Conservation (phyloP, 2,797 vertebrate genomes). For the Catamblyrhynchus diadema region DNA sequence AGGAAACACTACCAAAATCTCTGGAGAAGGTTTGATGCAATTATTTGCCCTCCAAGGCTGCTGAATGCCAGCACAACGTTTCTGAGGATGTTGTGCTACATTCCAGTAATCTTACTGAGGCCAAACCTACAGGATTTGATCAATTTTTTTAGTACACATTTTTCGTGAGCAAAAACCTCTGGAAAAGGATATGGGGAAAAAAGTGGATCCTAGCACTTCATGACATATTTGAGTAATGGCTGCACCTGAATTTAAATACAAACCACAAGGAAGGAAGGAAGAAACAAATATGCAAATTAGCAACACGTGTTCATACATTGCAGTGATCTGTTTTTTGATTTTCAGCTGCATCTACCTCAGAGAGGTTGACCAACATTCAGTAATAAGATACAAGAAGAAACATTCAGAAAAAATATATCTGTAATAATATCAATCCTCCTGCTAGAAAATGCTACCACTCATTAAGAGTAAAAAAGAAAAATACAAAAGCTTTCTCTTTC, state of each 20-base stretch:
- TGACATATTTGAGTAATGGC: not conserved
- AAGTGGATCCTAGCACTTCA: not conserved
- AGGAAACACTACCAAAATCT: not conserved
- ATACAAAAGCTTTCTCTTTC: not conserved
- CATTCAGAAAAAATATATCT: not conserved
- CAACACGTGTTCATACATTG: not conserved
- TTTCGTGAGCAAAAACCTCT: not conserved
- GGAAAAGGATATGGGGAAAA: not conserved
- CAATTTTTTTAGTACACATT: not conserved
- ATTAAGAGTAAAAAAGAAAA: not conserved
- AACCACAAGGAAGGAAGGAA: not conserved
- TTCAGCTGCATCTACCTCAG: not conserved
- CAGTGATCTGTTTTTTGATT: not conserved
- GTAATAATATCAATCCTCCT: not conserved
- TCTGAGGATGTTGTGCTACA: not conserved
- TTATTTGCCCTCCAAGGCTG: not conserved
- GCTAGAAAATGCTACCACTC: not conserved
- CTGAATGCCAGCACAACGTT: not conserved
- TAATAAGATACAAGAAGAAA: not conserved
- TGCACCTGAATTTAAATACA: not conserved
- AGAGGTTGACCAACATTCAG: not conserved
- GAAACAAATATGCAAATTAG: not conserved
- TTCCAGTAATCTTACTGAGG: not conserved
- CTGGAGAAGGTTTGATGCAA: not conserved
- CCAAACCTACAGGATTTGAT: not conserved